Percentiles rank a stretch among this genome's conserved stretches.
These are phyloP conservation scores for Atrichornis clamosus DNA, from an alignment of 2,113 vertebrate genomes.

Conservation along the genomic window DNA sequence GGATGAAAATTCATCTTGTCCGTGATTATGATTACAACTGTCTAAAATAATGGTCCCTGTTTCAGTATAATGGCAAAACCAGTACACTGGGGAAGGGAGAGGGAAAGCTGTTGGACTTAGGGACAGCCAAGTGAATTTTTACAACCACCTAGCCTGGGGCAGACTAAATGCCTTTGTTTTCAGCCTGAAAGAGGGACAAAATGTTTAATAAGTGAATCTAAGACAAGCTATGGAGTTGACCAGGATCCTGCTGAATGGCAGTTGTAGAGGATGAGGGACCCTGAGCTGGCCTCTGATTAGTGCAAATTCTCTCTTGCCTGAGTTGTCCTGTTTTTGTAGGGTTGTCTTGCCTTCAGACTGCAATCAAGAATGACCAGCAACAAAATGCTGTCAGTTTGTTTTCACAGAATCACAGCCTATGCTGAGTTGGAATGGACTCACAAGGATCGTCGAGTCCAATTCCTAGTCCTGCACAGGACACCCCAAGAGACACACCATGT, in stretches of 20 bases:
- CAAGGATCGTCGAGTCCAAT: neutral
- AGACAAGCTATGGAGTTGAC: neutral
- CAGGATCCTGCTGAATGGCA: neutral
- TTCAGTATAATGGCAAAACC: neutral
- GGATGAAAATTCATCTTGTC: neutral
- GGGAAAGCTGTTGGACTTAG: neutral
- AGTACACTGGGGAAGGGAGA: neutral
- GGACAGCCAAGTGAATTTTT: neutral
- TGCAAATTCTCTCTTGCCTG: neutral
- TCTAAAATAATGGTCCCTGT: neutral
- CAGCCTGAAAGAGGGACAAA: neutral
- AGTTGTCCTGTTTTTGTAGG: neutral
- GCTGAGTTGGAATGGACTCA: neutral
- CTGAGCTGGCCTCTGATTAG: neutral
- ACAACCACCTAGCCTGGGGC: rapidly evolving
- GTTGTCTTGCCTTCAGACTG: neutral
- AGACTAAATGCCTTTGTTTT: neutral
- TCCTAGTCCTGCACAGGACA: neutral
- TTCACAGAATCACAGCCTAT: neutral
- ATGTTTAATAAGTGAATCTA: neutral
- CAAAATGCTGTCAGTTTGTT: neutral
- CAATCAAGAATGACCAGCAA: neutral
- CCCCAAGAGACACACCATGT: neutral
- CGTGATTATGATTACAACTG: neutral
- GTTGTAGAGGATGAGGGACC: neutral